Base-by-base conservation (phyloP, 2,888 invertebrate species). In the Netelia inedita region DNA sequence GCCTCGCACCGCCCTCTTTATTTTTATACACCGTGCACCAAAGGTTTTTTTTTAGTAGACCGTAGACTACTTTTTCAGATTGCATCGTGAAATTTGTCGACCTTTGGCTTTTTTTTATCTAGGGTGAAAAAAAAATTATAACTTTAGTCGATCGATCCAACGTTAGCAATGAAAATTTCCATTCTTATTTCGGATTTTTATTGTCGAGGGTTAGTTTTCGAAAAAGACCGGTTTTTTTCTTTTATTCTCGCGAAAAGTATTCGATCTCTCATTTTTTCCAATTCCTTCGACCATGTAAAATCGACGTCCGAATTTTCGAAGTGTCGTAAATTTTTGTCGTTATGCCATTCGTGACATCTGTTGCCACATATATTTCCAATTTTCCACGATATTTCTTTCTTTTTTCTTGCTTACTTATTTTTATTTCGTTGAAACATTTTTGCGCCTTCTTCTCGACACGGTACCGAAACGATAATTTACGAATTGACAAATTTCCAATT, bases 301-400 rank as follows among this genome's bases (percentile, higher is more conserved):
- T 61, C 23, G 28, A 59, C 57, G 28, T 14, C n/a, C 14, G 8
- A 14, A 65, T 41, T 66, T 21, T 57, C 9, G 2, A 35, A n/a
- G n/a, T 21, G 14, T 14, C 53, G 19, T n/a, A 65, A 75, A 75
- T 66, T 76, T 66, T 55, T 23, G n/a, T 23, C n/a, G 23, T 41
- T 74, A 14, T 1, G 65, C 53, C 50, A 50, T 74, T 74, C 28
- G 28, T 35, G 9, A 35, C 65, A 74, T 50, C 65, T 63, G 65
- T 28, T 74, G 50, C 35, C 16, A 23, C 41, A 57, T 10, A 16
- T 41, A 9, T n/a, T n/a, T n/a, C 41, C 41, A 46, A 10, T 46
- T 14, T 46, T 46, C 2, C 2, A 14, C 3, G 10, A 46, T 9
- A 9, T 46, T 9, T 46, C 9, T 9, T 9, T 41, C 41, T 9